Evolutionary conservation across 2,113 vertebrate species (phyloP).

Genomic region (Formicarius rufipectus): DNA sequence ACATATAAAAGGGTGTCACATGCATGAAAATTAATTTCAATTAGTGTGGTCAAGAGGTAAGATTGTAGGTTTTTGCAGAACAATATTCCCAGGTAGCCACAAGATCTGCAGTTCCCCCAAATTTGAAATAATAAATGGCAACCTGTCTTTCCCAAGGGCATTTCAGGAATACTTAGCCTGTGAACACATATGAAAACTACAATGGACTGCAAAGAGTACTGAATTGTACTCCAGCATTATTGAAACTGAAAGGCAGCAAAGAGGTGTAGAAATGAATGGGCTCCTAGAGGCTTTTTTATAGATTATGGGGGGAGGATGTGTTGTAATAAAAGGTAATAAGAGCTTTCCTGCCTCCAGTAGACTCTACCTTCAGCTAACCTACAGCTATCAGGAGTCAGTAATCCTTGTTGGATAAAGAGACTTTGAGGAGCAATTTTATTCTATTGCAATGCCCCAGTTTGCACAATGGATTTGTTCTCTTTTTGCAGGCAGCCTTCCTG

Average conservation of each 20-base stretch:
- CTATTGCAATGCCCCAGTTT: constrained; percentile 60
- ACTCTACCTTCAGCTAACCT: constrained; percentile 56
- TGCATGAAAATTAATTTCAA: background rate
- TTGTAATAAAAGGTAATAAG: constrained; percentile 65
- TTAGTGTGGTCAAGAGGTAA: background rate
- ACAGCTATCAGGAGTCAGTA: constrained; percentile 60
- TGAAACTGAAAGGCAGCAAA: constrained; percentile 22
- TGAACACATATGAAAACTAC: background rate
- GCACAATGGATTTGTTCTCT: constrained; percentile 44
- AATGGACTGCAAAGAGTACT: constrained; percentile 1
- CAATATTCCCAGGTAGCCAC: background rate
- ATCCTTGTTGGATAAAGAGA: constrained; percentile 65
- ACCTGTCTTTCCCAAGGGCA: background rate
- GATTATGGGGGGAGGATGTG: constrained; percentile 43
- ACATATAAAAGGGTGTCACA: background rate
- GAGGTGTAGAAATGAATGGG: constrained; percentile 49
- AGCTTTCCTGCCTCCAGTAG: constrained; percentile 40
- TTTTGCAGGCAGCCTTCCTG: constrained; percentile 49
- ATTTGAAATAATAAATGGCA: background rate
- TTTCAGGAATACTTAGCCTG: constrained; percentile 43
- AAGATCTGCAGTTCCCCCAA: background rate
- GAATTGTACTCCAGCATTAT: constrained; percentile 23
- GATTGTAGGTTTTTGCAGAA: background rate
- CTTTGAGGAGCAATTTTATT: constrained; percentile 63
- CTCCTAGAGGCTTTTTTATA: constrained; percentile 55